phyloP scores from a whole-genome alignment of 1,140 invertebrate species.

The Microplitis mediator region DNA sequence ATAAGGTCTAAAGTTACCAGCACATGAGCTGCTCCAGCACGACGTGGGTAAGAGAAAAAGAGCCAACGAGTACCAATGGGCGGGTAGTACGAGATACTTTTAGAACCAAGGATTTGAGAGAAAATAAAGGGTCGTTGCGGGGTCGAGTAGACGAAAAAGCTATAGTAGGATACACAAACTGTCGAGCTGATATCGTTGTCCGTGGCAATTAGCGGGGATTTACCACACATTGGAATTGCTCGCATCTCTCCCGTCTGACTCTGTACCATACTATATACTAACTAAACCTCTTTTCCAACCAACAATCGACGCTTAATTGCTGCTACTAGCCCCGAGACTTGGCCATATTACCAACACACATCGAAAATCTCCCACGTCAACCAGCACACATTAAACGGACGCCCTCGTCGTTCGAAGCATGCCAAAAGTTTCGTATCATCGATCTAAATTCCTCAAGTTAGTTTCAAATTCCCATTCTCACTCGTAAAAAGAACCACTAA shows the following conservation, averaged over 20 bases:
- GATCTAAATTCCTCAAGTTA: too few relatives aligned
- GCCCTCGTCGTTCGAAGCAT: too few relatives aligned
- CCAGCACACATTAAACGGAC: too few relatives aligned
- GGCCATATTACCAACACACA: background rate
- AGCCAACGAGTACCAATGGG: too few relatives aligned
- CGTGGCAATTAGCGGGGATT: conserved; percentile 44
- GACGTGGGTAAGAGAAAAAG: too few relatives aligned
- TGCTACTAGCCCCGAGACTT: background rate
- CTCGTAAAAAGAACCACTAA: too few relatives aligned
- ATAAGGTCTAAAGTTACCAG: too few relatives aligned
- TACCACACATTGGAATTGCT: conserved; percentile 30
- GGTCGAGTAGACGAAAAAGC: conserved; percentile 1
- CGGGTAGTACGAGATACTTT: background rate
- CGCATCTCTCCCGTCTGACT: background rate
- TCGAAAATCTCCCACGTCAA: background rate
- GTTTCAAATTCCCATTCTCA: too few relatives aligned
- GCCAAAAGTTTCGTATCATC: too few relatives aligned
- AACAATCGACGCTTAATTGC: conserved; percentile 25
- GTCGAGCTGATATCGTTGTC: conserved; percentile 32
- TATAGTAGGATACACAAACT: background rate
- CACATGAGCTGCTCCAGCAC: too few relatives aligned
- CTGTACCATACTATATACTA: background rate
- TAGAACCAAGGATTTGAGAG: background rate
- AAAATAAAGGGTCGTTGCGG: background rate
- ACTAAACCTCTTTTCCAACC: too few relatives aligned